These are phyloP conservation scores for Bucco capensis DNA, from an alignment of 2,113 vertebrate species.

Conservation along the genomic window DNA sequence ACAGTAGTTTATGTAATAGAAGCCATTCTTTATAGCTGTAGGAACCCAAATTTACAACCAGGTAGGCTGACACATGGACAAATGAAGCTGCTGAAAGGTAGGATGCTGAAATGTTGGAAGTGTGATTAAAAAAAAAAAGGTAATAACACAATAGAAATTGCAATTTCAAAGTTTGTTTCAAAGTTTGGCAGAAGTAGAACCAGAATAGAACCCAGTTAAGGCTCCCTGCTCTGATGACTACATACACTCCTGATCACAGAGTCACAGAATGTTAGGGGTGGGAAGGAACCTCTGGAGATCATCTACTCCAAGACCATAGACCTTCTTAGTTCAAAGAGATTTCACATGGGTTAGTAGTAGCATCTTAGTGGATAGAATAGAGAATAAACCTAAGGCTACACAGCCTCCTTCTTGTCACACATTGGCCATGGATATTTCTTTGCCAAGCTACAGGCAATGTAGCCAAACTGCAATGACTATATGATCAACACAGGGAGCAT, in stretches of 20 bases:
- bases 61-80: background rate
- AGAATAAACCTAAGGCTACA: background rate
- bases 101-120: background rate
- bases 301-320: no score
- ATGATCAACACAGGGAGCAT: slow-evolving; percentile 2
- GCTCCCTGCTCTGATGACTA: background rate
- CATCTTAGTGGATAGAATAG: background rate
- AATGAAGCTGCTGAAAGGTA: background rate
- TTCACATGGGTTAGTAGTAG: background rate
- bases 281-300: no score
- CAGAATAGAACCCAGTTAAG: background rate
- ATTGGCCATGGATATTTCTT: background rate
- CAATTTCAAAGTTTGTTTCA: background rate
- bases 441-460: background rate
- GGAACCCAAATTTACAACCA: background rate
- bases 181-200: background rate
- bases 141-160: background rate
- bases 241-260: background rate
- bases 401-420: background rate
- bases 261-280: no score
- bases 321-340: background rate
- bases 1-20: background rate
- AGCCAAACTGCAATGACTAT: background rate
- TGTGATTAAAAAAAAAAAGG: background rate
- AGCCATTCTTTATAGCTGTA: background rate